Conservation (phyloP, 2,797 vertebrate genomes). For the Cuculus canorus region DNA sequence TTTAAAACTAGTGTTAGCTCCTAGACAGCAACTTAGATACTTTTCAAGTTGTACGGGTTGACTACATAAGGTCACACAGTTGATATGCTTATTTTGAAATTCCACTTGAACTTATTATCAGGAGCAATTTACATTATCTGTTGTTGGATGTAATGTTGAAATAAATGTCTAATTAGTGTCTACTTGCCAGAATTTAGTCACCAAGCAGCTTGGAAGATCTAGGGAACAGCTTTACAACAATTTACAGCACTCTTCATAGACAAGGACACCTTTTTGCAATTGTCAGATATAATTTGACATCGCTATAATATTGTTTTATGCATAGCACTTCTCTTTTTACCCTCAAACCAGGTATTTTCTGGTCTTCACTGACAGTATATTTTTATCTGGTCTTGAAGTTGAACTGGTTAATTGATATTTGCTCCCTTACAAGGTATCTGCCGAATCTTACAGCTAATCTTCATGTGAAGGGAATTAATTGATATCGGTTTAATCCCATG, state of each 20-base stretch:
- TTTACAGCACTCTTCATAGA: conserved; percentile 42
- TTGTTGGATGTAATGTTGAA: conserved; percentile 51
- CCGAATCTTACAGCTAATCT: not conserved
- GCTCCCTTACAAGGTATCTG: not conserved
- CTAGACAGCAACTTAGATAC: not conserved
- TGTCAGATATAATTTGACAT: conserved; percentile 61
- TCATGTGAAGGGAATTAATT: not conserved
- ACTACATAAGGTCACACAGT: conserved; percentile 11
- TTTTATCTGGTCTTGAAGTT: not conserved
- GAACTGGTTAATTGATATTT: not conserved
- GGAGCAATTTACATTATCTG: conserved; percentile 60
- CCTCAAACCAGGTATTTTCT: conserved; percentile 10
- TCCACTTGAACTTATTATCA: conserved; percentile 57
- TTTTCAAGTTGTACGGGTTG: not conserved
- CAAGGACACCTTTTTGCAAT: conserved; percentile 56
- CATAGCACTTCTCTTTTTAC: conserved; percentile 1
- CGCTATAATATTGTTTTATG: conserved; percentile 38
- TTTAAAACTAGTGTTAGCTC: conserved; percentile 10
- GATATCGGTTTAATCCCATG: not conserved
- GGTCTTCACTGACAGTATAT: not conserved
- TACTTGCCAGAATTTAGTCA: conserved; percentile 62
- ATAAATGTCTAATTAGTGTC: conserved; percentile 68
- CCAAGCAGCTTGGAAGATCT: conserved; percentile 45
- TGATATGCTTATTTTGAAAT: conserved; percentile 59
- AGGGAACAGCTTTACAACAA: conserved; percentile 53